Evolutionary conservation across 2,797 vertebrate genomes (phyloP), one percentile per base, ranked within the genome.

Genomic region (Notolabrus celidotus): DNA sequence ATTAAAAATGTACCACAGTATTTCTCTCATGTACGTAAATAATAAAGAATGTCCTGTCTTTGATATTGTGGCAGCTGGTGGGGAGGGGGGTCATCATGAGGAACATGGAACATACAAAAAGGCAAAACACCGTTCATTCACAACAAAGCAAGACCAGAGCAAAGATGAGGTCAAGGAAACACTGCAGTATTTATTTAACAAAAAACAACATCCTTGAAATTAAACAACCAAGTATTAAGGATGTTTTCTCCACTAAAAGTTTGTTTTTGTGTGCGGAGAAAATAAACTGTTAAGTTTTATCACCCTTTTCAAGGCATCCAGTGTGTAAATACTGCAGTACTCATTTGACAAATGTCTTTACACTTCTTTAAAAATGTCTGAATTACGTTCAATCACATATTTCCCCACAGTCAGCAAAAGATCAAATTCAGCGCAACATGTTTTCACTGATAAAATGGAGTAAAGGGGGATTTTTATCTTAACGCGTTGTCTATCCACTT

Each of bases 1-100:
- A 92, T 94, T 82, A 93, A 85, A 83, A 79, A 74, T 84, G 69
- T 85, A 90, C 84, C 91, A 88, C 57, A 76, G 59, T 65, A 55
- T 78, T 74, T 84, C 71, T 68, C 68, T 85, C 33, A 14, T 49
- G 66, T 61, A 22, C 65, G 64, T 68, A n/a, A n/a, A n/a, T 42
- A 45, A 53, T 54, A 69, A 39, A 46, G 66, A 54, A 58, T 38
- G 31, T 36, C 55, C 51, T 50, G 27, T 61, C 41, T 57, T 41
- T 57, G 31, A 69, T 49, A 49, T 34, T 38, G 38, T 51, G 58
- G 54, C 1, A 36, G 51, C 20, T 0, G 54, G 7, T 4, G 22
- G 10, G 0, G 54, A 7, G 11, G 38, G 14, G 11, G 10, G 23
- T 47, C 34, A 49, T 79, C 86, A 89, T 86, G 89, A 82, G 84